Percentiles rank a stretch among this genome's conserved stretches.
Evolutionary conservation across 2,888 invertebrate species (phyloP).

Genomic region (Xestia ashworthii): DNA sequence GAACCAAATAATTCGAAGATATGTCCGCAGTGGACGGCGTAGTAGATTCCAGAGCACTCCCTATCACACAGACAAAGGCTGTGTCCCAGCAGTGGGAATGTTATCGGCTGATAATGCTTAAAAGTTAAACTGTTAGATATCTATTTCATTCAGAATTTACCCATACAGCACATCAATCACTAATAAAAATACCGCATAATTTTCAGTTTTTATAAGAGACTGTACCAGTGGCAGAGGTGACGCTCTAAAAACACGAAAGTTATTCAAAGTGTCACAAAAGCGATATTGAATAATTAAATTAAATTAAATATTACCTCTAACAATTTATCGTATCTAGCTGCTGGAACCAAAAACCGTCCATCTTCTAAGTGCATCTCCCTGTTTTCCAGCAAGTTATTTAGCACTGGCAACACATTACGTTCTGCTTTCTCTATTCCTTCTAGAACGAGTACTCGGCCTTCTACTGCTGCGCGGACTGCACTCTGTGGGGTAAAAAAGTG

Average conservation of each 20-base stretch:
- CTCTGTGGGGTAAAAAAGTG: constrained; percentile 89
- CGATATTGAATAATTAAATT: not conserved
- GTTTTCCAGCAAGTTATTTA: constrained; percentile 99
- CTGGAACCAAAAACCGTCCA: constrained; percentile 97
- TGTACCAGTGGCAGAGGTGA: no score
- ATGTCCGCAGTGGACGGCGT: not conserved
- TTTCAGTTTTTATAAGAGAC: no score
- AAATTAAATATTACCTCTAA: constrained; percentile 91
- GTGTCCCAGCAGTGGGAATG: not conserved
- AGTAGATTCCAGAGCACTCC: not conserved
- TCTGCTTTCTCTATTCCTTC: constrained; percentile 99
- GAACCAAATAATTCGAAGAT: not conserved
- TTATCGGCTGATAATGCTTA: not conserved
- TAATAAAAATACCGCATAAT: no score
- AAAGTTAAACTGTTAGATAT: not conserved
- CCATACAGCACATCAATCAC: no score
- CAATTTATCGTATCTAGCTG: constrained; percentile 97
- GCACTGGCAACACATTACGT: constrained; percentile 98
- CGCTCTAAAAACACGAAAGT: not conserved
- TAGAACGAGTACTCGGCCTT: constrained; percentile 96
- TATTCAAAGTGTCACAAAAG: not conserved
- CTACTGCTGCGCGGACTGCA: constrained; percentile 97
- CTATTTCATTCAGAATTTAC: not conserved
- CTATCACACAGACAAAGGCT: not conserved
- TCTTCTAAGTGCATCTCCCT: constrained; percentile 99